A percentile compares a stretch with the other conserved stretches of the same genome.
These are phyloP conservation scores for Nomada ferruginata DNA, from an alignment of 2,888 invertebrate species.

Conservation along the genomic window DNA sequence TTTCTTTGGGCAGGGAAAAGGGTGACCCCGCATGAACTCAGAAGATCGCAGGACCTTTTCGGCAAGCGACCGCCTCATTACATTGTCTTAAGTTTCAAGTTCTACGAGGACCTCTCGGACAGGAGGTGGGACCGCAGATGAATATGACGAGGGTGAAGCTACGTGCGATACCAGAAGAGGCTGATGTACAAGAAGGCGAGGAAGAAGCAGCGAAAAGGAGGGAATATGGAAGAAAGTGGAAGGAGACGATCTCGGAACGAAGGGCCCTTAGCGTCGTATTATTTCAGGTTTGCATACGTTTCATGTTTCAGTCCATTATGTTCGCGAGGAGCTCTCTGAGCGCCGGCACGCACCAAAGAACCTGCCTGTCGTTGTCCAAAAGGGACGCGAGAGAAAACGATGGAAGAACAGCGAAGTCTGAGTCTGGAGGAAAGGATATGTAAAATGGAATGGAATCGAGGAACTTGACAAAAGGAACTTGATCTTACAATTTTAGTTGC, in stretches of 20 bases:
- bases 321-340: constrained; percentile 55
- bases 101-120: constrained; percentile 63
- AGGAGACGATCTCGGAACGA: constrained; percentile 61
- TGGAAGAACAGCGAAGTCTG: constrained; percentile 44
- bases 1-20: not conserved
- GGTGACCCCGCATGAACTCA: constrained; percentile 40
- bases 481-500: no score
- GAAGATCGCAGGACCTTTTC: constrained; percentile 57
- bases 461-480: constrained; percentile 27
- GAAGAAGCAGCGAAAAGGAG: constrained; percentile 25
- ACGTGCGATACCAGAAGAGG: constrained; percentile 57
- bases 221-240: constrained; percentile 36
- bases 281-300: constrained; percentile 78
- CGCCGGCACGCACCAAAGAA: constrained; percentile 46
- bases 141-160: constrained; percentile 74
- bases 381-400: constrained; percentile 37
- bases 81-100: constrained; percentile 77
- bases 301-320: constrained; percentile 76
- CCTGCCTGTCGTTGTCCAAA: constrained; percentile 50
- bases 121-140: constrained; percentile 62
- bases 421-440: constrained; percentile 11
- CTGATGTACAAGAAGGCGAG: constrained; percentile 40
- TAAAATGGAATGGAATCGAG: not conserved
- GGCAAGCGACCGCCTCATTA: constrained; percentile 73
- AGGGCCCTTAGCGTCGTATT: constrained; percentile 70